Evolutionary conservation across 2,797 vertebrate genomes (phyloP).

Genomic region (Myioborus melanocephalus): DNA sequence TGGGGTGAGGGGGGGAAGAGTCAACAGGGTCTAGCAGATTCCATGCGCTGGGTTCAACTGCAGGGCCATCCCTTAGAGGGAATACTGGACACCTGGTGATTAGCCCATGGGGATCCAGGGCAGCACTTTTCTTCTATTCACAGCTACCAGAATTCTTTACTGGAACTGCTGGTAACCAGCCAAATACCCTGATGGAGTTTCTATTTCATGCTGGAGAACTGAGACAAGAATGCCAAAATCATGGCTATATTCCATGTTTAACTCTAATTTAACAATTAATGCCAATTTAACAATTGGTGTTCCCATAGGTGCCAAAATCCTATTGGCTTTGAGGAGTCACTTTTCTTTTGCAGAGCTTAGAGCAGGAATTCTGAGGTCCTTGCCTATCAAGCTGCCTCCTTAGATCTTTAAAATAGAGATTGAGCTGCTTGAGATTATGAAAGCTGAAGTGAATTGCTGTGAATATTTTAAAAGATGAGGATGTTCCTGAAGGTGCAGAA

Average conservation of each 20-base stretch:
- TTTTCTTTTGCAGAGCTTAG: background rate
- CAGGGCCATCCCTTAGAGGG: background rate
- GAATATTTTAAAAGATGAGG: background rate
- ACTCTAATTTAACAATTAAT: background rate
- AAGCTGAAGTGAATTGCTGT: background rate
- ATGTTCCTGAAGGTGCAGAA: conserved; percentile 2
- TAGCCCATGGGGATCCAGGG: background rate
- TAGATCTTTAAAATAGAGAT: background rate
- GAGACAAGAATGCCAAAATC: background rate
- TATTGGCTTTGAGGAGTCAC: background rate
- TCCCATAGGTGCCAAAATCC: background rate
- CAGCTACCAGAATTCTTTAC: background rate
- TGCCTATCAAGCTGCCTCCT: background rate
- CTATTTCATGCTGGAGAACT: background rate
- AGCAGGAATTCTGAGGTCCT: background rate
- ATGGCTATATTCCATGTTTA: background rate
- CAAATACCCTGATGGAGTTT: background rate
- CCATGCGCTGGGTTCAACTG: background rate
- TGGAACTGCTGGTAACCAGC: background rate
- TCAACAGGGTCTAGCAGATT: background rate
- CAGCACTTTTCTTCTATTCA: background rate
- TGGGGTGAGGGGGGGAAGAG: background rate
- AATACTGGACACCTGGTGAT: fast-evolving
- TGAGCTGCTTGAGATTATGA: background rate
- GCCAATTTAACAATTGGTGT: fast-evolving